Base-by-base conservation (phyloP, 1,140 invertebrate species). In the Bombus fervidus region DNA sequence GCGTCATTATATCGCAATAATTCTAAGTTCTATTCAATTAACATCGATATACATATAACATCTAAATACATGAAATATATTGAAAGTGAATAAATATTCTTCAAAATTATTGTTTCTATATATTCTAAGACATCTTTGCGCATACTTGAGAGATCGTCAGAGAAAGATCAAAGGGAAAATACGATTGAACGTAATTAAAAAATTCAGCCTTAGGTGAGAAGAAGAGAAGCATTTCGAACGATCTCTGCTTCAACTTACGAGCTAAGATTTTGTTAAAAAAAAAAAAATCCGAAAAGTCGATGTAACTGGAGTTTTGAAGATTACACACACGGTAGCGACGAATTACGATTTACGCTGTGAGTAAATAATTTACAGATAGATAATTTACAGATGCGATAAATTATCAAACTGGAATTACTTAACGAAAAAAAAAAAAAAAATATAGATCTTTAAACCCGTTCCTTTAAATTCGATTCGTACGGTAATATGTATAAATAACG, bases 401-500 rank as follows among this genome's bases (percentile, higher is more conserved):
- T 64, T 37, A 41, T 53, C 31, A 25, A 47, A 18, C 31, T 66
- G 31, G 9, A n/a, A 8, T n/a, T 10, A 43, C 37, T 47, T 34
- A 37, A 69, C 4, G 25, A 15, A 37, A 57, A 25, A 59, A n/a
- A 15, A 57, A 57, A 25, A 39, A n/a, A 64, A 39, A 62, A n/a
- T n/a, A n/a, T n/a, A n/a, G 8, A n/a, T 69, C 8, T 69, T 47
- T 80, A 80, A 68, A 53, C 22, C 25, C 6, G 25, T 53, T 53
- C 31, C 66, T n/a, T 43, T 53, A 37, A 78, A 78, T 53, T 66
- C 43, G 43, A 69, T 69, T 47, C 25, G 34, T 47, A 69, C 8
- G 28, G 57, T 43, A 69, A 68, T 28, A n/a, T 12, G 28, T 62
- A 80, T 80, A 80, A 80, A 80, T 68, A 53, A 69, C 18, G 31